Evolutionary conservation across 2,888 invertebrate genomes (phyloP), one percentile per base, ranked within the genome.

Genomic region (Odontocolon sp.): DNA sequence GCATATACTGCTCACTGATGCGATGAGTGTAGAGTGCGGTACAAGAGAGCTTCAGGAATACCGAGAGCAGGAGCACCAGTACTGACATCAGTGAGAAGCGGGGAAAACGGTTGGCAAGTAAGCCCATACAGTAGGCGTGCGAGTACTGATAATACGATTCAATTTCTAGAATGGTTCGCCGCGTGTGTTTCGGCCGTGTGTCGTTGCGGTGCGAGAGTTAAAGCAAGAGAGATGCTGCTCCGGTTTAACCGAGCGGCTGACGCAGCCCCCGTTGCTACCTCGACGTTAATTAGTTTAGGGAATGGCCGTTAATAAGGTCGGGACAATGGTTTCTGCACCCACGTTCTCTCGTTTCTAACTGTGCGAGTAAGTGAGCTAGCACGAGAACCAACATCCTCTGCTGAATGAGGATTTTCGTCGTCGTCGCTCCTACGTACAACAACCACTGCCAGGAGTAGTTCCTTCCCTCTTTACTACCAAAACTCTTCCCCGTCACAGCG

Each of bases 131-230:
- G 72, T 57, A 69, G 59, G 75, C 80, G 81, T 80, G 80, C 77
- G 47, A 67, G 68, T 73, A 80, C 80, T 82, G 82, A 83, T 83
- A 82, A 83, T 81, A 79, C 80, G 77, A 84, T 84, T 82, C 80
- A 83, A 84, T 81, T 83, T 81, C 79, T 73, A 71, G 75, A 66
- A 36, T 57, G 57, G 56, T 56, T 67, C 56, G 63, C 50, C 61
- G 56, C 56, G 61, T 75, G 73, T 79, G 79, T 79, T 76, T 61
- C 76, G 67, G 28, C 52, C 8, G 14, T 50, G 16, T 31, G 50
- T 38, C 63, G 9, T 40, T 33, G 31, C 63, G 14, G 40, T 45
- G 64, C 54, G 40, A 50, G 36, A 77, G 72, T 59, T 40, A 79
- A 66, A 69, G 71, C 42, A 59, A 52, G 50, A 31, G 66, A 73